A percentile compares a stretch with the other conserved stretches of the same genome.
Conservation (phyloP, 2,888 invertebrate species). For the Idaea biselata region DNA sequence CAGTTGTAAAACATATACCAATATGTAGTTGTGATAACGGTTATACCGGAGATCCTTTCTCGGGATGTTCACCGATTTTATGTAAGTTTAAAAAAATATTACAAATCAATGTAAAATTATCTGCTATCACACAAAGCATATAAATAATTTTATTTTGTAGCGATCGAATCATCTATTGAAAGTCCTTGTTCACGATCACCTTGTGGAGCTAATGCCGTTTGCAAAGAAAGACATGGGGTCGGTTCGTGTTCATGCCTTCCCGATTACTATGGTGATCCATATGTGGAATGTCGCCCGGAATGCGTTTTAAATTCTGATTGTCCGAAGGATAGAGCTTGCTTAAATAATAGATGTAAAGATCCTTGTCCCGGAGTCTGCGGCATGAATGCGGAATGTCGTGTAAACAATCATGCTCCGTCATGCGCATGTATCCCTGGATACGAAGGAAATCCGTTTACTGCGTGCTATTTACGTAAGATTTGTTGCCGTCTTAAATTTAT, state of each 20-base stretch:
- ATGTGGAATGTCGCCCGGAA: constrained; percentile 92
- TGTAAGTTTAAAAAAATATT: constrained; percentile 67
- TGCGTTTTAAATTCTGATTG: constrained; percentile 94
- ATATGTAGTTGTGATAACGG: constrained; percentile 86
- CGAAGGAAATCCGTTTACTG: constrained; percentile 88
- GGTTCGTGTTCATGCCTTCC: constrained; percentile 91
- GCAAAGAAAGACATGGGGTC: constrained; percentile 89
- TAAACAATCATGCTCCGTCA: constrained; percentile 90
- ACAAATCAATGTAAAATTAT: background rate
- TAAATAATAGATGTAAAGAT: constrained; percentile 91
- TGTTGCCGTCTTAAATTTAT: background rate
- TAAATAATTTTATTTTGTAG: constrained; percentile 48
- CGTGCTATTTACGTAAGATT: constrained; percentile 82
- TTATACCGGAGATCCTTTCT: constrained; percentile 89
- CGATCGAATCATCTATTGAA: constrained; percentile 73
- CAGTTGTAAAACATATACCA: constrained; percentile 86
- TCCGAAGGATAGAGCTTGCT: constrained; percentile 86
- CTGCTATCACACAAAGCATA: background rate
- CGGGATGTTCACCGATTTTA: constrained; percentile 83
- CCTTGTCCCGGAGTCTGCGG: constrained; percentile 92
- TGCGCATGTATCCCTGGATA: constrained; percentile 87
- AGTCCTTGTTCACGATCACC: constrained; percentile 90
- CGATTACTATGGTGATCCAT: constrained; percentile 93
- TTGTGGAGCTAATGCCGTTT: constrained; percentile 92
- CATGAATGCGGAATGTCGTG: constrained; percentile 90